Conservation (phyloP, 1,140 invertebrate species). For the Drosophila yakuba region DNA sequence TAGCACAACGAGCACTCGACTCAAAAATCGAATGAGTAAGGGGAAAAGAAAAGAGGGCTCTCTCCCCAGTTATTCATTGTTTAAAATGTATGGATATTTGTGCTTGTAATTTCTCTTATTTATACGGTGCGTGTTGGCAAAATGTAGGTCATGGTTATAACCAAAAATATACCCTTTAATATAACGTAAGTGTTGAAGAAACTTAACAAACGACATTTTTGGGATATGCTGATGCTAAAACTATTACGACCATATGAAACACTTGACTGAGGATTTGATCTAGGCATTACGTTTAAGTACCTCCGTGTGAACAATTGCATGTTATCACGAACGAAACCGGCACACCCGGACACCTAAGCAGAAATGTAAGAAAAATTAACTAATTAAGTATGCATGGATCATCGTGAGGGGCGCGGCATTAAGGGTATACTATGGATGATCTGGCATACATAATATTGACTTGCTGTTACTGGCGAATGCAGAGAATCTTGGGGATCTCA, state of each 20-base stretch:
- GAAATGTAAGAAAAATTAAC: slow-evolving; percentile 56
- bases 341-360: slow-evolving; percentile 13
- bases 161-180: neutral
- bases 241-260: too few species aligned
- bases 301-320: slow-evolving; percentile 18
- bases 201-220: neutral
- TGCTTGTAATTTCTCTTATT: neutral
- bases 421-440: slow-evolving; percentile 20
- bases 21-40: slow-evolving; percentile 49
- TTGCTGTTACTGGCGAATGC: neutral
- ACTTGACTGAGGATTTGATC: too few species aligned
- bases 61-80: slow-evolving; percentile 43
- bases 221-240: too few species aligned
- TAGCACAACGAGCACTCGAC: slow-evolving; percentile 40
- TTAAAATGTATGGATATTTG: slow-evolving; percentile 44
- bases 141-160: neutral
- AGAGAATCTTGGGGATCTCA: neutral
- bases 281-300: too few species aligned
- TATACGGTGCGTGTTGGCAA: neutral
- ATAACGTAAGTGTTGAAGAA: neutral
- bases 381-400: slow-evolving; percentile 69
- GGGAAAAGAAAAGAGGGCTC: neutral
- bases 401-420: slow-evolving; percentile 36
- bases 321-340: slow-evolving; percentile 54
- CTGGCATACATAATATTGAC: slow-evolving; percentile 65